A percentile compares a stretch with the other conserved stretches of the same genome.
These are phyloP conservation scores for Connochaetes taurinus DNA, from an alignment of 2,113 vertebrate genomes.

Conservation along the genomic window DNA sequence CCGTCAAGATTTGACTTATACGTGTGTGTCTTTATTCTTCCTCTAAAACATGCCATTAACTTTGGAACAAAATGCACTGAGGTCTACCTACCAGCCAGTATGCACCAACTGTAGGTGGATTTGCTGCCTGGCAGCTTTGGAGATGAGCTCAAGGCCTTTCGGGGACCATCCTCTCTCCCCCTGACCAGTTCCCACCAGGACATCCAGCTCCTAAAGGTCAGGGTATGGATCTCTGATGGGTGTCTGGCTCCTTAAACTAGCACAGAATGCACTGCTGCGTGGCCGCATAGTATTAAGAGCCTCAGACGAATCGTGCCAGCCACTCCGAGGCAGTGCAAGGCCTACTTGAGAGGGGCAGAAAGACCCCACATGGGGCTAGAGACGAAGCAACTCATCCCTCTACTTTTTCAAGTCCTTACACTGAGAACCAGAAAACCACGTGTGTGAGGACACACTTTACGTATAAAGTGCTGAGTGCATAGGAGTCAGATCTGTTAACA, in stretches of 20 bases:
- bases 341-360: background rate
- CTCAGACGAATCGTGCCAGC: background rate
- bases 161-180: too few relatives aligned
- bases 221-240: background rate
- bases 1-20: background rate
- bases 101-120: background rate
- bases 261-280: background rate
- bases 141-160: background rate
- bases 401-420: background rate
- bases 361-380: background rate
- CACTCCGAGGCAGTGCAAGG: background rate
- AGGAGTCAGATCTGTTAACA: background rate
- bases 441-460: background rate
- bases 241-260: background rate
- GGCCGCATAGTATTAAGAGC: background rate
- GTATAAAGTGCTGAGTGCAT: background rate
- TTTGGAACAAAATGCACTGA: background rate
- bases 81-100: background rate
- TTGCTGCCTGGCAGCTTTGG: background rate
- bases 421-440: background rate
- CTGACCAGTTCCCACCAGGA: accelerated
- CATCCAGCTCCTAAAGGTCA: background rate
- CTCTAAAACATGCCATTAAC: background rate
- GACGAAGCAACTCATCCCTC: background rate
- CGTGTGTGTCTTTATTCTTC: background rate